phyloP scores from a whole-genome alignment of 2,888 invertebrate species.

The Melitaea athalia region DNA sequence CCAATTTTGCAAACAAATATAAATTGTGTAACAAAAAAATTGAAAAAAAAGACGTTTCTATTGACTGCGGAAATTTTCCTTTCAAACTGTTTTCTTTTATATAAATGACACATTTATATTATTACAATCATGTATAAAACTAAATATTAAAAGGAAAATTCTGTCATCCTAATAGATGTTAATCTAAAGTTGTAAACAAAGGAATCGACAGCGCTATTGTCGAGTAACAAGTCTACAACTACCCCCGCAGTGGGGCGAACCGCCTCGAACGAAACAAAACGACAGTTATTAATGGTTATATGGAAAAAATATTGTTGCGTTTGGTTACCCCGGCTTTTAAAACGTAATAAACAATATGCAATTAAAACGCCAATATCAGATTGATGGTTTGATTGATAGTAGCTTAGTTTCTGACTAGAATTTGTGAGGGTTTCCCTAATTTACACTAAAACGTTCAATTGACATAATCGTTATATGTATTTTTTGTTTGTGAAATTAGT shows the following conservation, averaged over 20 bases:
- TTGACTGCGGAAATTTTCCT: too few relatives aligned
- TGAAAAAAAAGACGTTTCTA: neutral
- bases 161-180: slow-evolving; percentile 24
- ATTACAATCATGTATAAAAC: neutral
- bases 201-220: slow-evolving; percentile 33
- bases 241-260: slow-evolving; percentile 65
- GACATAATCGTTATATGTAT: neutral
- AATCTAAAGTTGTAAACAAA: slow-evolving; percentile 41
- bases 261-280: slow-evolving; percentile 81
- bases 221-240: slow-evolving; percentile 50
- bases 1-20: neutral
- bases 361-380: slow-evolving; percentile 80
- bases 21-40: neutral
- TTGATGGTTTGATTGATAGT: slow-evolving; percentile 73
- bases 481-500: neutral
- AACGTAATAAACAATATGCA: slow-evolving; percentile 77
- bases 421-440: slow-evolving; percentile 19
- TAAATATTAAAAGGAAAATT: slow-evolving; percentile 20
- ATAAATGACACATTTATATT: neutral
- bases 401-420: slow-evolving; percentile 19
- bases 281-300: slow-evolving; percentile 87
- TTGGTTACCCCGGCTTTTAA: slow-evolving; percentile 78
- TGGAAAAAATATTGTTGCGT: slow-evolving; percentile 86
- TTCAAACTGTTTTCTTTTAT: too few relatives aligned
- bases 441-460: slow-evolving; percentile 8